phyloP scores from a whole-genome alignment of 2,113 vertebrate species.

The Apodemus sylvaticus region DNA sequence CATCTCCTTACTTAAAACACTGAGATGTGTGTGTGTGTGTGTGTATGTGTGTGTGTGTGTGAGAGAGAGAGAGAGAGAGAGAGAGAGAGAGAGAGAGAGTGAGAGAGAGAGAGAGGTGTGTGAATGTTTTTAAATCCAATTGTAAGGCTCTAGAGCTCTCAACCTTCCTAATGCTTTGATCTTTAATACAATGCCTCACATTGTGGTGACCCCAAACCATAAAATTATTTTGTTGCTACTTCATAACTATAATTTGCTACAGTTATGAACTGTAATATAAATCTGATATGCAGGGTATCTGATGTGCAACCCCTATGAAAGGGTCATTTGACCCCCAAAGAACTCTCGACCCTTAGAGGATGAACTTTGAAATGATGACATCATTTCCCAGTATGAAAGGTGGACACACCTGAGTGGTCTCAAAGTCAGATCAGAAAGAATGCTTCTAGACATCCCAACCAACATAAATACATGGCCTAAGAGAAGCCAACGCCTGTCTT shows the following conservation, averaged over 20 bases:
- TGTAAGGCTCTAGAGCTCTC: background rate
- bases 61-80: too few species aligned
- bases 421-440: background rate
- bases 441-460: background rate
- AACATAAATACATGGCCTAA: background rate
- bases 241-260: background rate
- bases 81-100: too few species aligned
- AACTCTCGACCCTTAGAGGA: background rate
- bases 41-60: background rate
- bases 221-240: background rate
- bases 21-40: background rate
- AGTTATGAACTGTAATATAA: background rate
- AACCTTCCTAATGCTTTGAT: background rate
- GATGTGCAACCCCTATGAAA: background rate
- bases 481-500: background rate
- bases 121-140: background rate
- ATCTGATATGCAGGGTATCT: background rate
- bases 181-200: background rate
- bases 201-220: background rate
- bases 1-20: background rate
- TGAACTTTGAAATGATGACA: background rate
- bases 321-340: background rate
- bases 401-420: background rate
- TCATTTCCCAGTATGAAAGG: background rate
- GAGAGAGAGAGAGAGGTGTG: too few species aligned